Conservation (phyloP, 2,888 invertebrate species). For the Adelognathus sp. region DNA sequence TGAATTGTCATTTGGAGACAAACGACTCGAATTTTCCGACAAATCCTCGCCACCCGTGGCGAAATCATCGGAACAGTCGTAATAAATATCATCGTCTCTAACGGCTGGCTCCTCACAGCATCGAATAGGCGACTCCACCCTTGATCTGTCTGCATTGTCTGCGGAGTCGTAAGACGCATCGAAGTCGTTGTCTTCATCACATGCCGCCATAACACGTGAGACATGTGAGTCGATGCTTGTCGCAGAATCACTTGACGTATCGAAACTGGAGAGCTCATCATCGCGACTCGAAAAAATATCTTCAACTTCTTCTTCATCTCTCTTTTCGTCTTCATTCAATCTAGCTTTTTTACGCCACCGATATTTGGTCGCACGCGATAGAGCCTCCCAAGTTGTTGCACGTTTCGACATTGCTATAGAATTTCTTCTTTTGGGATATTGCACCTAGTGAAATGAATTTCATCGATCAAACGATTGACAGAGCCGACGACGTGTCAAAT, state of each 20-base stretch:
- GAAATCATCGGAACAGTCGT: background rate
- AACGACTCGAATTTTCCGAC: background rate
- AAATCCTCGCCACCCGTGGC: background rate
- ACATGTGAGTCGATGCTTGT: too few relatives aligned
- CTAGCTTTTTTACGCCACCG: background rate
- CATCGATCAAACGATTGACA: too few relatives aligned
- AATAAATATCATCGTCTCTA: background rate
- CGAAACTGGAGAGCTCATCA: background rate
- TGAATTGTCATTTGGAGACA: background rate
- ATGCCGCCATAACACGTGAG: too few relatives aligned
- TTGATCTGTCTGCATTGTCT: too few relatives aligned
- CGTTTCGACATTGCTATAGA: background rate
- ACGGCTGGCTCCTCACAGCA: background rate
- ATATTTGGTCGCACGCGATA: background rate
- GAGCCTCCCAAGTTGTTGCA: background rate
- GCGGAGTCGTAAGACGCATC: background rate
- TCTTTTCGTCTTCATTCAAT: background rate
- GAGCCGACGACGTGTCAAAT: too few relatives aligned
- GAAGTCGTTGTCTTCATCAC: background rate
- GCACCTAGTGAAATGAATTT: too few relatives aligned
- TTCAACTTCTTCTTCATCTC: too few relatives aligned
- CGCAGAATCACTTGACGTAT: background rate
- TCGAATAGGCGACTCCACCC: too few relatives aligned
- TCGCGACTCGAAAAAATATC: background rate
- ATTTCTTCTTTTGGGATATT: too few relatives aligned